Percentiles rank a stretch among this genome's conserved stretches.
Evolutionary conservation across 2,797 vertebrate genomes (phyloP).

Genomic region (Neosilurus mollespiculum): DNA sequence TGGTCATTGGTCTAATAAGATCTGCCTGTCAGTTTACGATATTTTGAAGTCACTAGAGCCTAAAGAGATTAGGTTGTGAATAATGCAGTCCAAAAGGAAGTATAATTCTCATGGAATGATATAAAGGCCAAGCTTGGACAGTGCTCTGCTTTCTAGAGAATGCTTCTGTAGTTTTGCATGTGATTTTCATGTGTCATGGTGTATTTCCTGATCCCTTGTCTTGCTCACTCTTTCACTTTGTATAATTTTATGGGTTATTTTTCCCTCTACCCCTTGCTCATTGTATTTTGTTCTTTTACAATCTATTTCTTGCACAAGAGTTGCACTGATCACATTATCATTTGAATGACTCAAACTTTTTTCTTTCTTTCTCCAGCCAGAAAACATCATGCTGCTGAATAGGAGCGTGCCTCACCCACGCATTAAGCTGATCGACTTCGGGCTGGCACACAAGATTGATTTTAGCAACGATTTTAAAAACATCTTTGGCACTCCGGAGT

Average conservation of each 20-base stretch:
- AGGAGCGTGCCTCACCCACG: constrained; percentile 89
- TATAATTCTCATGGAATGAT: constrained; percentile 45
- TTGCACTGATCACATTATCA: constrained; percentile 25
- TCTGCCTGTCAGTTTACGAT: not conserved
- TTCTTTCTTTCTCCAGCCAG: constrained; percentile 78
- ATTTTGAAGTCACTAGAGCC: constrained; percentile 31
- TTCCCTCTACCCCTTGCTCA: not conserved
- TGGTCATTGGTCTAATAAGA: constrained; percentile 34
- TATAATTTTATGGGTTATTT: not conserved
- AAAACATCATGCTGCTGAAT: constrained; percentile 98
- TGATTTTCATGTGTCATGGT: constrained; percentile 50
- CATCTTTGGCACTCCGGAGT: constrained; percentile 98
- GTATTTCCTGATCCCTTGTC: constrained; percentile 35
- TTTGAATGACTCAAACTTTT: constrained; percentile 19
- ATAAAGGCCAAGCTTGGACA: constrained; percentile 35
- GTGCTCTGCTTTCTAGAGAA: constrained; percentile 44
- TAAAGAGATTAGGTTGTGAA: constrained; percentile 39
- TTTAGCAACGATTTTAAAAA: constrained; percentile 99
- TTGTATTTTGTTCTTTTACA: not conserved
- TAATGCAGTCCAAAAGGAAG: constrained; percentile 40
- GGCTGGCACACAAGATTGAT: constrained; percentile 96
- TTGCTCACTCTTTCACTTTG: not conserved
- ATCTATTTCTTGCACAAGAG: constrained; percentile 24
- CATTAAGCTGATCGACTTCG: constrained; percentile 99
- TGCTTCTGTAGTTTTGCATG: constrained; percentile 44